Evolutionary conservation across 2,797 vertebrate genomes (phyloP).

Genomic region (Coilia nasus): DNA sequence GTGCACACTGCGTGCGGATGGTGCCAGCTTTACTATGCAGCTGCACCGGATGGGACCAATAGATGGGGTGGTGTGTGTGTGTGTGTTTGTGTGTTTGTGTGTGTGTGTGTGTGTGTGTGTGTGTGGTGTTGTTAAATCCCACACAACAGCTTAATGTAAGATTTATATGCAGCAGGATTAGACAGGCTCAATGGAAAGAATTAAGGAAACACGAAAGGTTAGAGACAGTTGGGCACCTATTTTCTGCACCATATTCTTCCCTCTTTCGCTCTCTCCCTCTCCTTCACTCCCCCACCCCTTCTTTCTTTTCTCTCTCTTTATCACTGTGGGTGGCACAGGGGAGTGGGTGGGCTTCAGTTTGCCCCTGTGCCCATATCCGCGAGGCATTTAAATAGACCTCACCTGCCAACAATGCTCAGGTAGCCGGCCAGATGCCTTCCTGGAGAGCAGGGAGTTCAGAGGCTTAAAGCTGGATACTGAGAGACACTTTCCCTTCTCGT

Average conservation of each 20-base stretch:
- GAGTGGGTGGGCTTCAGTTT: conserved; percentile 53
- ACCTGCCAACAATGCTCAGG: conserved; percentile 42
- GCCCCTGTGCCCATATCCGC: conserved; percentile 46
- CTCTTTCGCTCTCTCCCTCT: neutral
- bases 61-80: neutral
- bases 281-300: neutral
- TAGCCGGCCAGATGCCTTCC: conserved; percentile 26
- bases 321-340: conserved; percentile 51
- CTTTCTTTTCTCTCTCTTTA: conserved; percentile 46
- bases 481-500: neutral
- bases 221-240: conserved; percentile 41
- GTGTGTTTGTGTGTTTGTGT: neutral
- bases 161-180: conserved; percentile 65
- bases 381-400: conserved; percentile 61
- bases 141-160: conserved; percentile 60
- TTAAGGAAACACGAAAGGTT: conserved; percentile 58
- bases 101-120: neutral
- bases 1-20: neutral
- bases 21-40: neutral
- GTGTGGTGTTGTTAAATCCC: conserved; percentile 28
- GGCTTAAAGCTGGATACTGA: neutral
- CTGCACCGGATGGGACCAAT: neutral
- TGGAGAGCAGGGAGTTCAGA: conserved; percentile 44
- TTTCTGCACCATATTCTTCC: conserved; percentile 24
- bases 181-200: conserved; percentile 26